Evolutionary conservation across 2,888 invertebrate species (phyloP), one percentile per base, ranked within the genome.

Genomic region (Myopa testacea): DNA sequence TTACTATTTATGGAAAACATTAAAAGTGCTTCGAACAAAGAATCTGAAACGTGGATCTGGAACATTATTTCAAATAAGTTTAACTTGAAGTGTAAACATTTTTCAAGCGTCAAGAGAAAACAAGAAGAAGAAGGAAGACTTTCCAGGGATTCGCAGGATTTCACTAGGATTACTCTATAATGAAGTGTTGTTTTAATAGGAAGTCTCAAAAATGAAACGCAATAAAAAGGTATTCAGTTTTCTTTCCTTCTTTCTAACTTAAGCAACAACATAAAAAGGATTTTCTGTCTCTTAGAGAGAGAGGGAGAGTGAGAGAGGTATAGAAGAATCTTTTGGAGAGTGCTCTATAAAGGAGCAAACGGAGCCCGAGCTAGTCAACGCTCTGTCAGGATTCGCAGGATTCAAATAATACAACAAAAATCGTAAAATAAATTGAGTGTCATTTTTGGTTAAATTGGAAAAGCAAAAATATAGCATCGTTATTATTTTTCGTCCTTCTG

Each of bases 401-500:
- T 55, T 14, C 55, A n/a, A 14, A n/a, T 55, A 16, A 55, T 34
- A 34, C 38, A 65, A 38, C 65, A 16, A 34, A 55, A 69, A 68
- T 37, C 76, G 55, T 71, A 69, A 75, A 75, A 75, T 69, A 69
- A 75, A 75, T 75, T 75, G 75, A 60, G 45, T 69, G 60, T 69
- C 69, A 75, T 75, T 69, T 75, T 69, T 60, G 69, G 34, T 60
- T 69, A 75, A 75, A 75, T 69, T 75, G 75, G 63, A 69, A 75
- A 75, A 60, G 68, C 50, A 75, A 75, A 75, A 69, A 69, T 73
- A 73, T 75, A 58, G 69, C 75, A 40, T 45, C 75, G 69, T 75
- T 60, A 75, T 26, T 55, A 37, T 75, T 67, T 14, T 14, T n/a
- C 37, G 62, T 26, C 26, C 26, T 62, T 4, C 26, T 62, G 34